Conservation (phyloP, 1,140 invertebrate species). For the Neodiprion pinetum region DNA sequence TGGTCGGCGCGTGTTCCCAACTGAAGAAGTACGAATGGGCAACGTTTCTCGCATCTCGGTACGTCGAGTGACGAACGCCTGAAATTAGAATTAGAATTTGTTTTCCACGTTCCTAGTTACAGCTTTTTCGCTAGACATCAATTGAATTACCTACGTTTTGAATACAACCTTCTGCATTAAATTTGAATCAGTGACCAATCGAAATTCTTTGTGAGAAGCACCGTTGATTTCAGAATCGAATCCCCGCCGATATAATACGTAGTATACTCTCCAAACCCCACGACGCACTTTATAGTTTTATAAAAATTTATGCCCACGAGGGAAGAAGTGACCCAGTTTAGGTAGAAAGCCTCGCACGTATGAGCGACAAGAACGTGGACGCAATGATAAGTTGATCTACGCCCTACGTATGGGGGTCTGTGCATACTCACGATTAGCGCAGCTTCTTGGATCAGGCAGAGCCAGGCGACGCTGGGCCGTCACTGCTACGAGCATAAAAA, state of each 20-base stretch:
- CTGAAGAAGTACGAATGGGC: conserved; percentile 93
- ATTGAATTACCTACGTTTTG: background rate
- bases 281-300: too few relatives aligned
- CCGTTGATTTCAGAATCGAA: too few relatives aligned
- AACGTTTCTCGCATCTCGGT: conserved; percentile 84
- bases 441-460: conserved; percentile 86
- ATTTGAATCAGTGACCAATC: background rate
- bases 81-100: conserved; percentile 32
- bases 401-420: too few relatives aligned
- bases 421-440: conserved; percentile 80
- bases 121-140: background rate
- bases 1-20: conserved; percentile 87
- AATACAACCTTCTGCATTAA: conserved; percentile 20
- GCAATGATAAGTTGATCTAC: too few relatives aligned
- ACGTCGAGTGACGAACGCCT: conserved; percentile 86
- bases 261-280: too few relatives aligned
- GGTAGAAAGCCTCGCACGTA: too few relatives aligned
- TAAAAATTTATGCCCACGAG: too few relatives aligned
- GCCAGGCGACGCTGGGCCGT: conserved; percentile 83
- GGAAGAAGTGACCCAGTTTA: too few relatives aligned
- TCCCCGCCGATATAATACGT: too few relatives aligned
- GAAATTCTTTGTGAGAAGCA: too few relatives aligned
- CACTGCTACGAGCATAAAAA: conserved; percentile 71
- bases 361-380: too few relatives aligned
- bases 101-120: background rate